phyloP scores from a whole-genome alignment of 2,888 invertebrate species.

The Ptychoptera contaminata region DNA sequence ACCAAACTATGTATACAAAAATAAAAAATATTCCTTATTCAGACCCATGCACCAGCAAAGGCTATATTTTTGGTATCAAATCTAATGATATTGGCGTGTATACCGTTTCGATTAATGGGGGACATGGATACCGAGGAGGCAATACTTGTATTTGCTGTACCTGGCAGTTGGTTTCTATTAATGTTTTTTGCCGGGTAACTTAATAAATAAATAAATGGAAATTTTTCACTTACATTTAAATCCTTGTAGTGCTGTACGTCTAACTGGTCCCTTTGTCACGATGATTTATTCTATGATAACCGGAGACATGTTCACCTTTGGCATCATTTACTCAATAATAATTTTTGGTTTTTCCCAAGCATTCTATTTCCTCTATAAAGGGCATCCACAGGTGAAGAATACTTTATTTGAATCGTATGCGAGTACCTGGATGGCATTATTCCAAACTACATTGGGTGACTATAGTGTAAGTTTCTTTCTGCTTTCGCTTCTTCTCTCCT shows the following conservation, averaged over 20 bases:
- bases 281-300: slow-evolving; percentile 99
- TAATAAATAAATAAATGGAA: background rate
- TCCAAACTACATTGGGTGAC: slow-evolving; percentile 94
- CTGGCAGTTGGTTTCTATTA: slow-evolving; percentile 92
- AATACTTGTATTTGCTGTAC: slow-evolving; percentile 79
- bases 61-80: slow-evolving; percentile 86
- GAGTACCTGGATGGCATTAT: slow-evolving; percentile 93
- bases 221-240: too few species aligned
- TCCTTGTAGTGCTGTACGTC: slow-evolving; percentile 68
- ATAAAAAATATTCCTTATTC: slow-evolving; percentile 8
- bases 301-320: slow-evolving; percentile 96
- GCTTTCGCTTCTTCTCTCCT: background rate
- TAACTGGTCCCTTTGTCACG: slow-evolving; percentile 97
- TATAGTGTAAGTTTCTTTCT: slow-evolving; percentile 63
- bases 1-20: slow-evolving; percentile 1
- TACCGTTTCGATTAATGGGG: slow-evolving; percentile 65
- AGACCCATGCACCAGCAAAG: slow-evolving; percentile 91
- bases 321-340: slow-evolving; percentile 90
- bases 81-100: slow-evolving; percentile 72
- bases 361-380: slow-evolving; percentile 86
- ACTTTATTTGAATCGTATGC: slow-evolving; percentile 72
- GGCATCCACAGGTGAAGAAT: slow-evolving; percentile 64
- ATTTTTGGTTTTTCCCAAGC: slow-evolving; percentile 94
- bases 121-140: slow-evolving; percentile 77
- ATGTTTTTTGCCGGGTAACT: slow-evolving; percentile 97